A percentile compares a stretch with the other conserved stretches of the same genome.
Conservation (phyloP, 2,113 vertebrate genomes). For the Lanius collurio region DNA sequence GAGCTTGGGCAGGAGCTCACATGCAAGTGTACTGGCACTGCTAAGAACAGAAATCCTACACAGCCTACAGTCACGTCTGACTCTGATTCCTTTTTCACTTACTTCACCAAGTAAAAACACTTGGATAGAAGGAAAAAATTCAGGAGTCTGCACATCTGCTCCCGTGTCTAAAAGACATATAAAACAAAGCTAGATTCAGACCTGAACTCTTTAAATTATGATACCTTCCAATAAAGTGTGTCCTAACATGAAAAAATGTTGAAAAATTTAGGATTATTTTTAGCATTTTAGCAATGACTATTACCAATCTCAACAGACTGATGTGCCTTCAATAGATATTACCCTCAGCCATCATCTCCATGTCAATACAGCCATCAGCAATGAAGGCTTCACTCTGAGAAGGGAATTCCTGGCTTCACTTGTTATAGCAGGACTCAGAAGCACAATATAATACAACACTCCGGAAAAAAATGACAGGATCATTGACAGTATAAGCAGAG, state of each 20-base stretch:
- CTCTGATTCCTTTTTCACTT: not conserved
- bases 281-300: conserved; percentile 63
- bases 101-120: not conserved
- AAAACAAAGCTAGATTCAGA: not conserved
- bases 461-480: conserved; percentile 51
- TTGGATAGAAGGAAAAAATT: not conserved
- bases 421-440: conserved; percentile 50
- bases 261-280: conserved; percentile 38
- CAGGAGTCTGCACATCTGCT: not conserved
- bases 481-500: conserved; percentile 49
- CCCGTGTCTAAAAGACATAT: not conserved
- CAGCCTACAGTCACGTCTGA: not conserved
- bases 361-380: conserved; percentile 74
- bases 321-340: conserved; percentile 63
- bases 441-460: conserved; percentile 50
- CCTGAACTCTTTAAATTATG: conserved; percentile 39
- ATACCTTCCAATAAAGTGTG: conserved; percentile 16
- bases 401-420: conserved; percentile 73
- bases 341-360: conserved; percentile 70
- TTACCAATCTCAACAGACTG: conserved; percentile 62
- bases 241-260: not conserved
- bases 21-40: not conserved
- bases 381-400: conserved; percentile 56
- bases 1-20: not conserved
- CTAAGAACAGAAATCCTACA: not conserved